Conservation (phyloP, 2,888 invertebrate species). For the Calameuta filiformis region DNA sequence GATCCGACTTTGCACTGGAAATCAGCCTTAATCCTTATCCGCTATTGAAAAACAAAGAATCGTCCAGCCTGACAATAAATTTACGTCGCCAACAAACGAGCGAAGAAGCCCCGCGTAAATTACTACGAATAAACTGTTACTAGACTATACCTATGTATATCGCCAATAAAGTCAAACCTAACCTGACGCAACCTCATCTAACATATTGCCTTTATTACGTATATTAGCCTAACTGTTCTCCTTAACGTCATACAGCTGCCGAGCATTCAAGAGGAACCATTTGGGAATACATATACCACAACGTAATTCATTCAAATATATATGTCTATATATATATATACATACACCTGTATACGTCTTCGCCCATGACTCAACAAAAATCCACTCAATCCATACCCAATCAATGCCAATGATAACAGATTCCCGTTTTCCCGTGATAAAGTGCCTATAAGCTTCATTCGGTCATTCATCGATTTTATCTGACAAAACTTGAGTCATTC, state of each 20-base stretch:
- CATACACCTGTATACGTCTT: not conserved
- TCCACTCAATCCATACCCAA: too few species aligned
- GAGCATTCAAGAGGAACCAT: constrained; percentile 13
- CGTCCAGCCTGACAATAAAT: not conserved
- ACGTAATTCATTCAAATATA: not conserved
- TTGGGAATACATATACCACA: not conserved
- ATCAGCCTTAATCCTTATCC: not conserved
- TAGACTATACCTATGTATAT: not conserved
- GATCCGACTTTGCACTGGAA: not conserved
- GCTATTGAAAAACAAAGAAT: not conserved
- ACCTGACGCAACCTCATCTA: not conserved
- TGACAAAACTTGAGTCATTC: not conserved
- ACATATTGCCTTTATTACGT: constrained; percentile 30
- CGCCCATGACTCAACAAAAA: not conserved
- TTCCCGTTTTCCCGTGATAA: not conserved
- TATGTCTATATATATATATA: not conserved
- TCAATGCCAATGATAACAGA: too few species aligned
- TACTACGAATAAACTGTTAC: not conserved
- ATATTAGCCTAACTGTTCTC: constrained; percentile 27
- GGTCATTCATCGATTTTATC: not conserved
- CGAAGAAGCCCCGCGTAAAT: not conserved
- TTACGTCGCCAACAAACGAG: not conserved
- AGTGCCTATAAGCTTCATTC: not conserved
- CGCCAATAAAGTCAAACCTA: not conserved
- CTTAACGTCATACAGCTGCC: constrained; percentile 31